Evolutionary conservation across 2,797 vertebrate species (phyloP), one percentile per base, ranked within the genome.

Genomic region (Gouania willdenowi): DNA sequence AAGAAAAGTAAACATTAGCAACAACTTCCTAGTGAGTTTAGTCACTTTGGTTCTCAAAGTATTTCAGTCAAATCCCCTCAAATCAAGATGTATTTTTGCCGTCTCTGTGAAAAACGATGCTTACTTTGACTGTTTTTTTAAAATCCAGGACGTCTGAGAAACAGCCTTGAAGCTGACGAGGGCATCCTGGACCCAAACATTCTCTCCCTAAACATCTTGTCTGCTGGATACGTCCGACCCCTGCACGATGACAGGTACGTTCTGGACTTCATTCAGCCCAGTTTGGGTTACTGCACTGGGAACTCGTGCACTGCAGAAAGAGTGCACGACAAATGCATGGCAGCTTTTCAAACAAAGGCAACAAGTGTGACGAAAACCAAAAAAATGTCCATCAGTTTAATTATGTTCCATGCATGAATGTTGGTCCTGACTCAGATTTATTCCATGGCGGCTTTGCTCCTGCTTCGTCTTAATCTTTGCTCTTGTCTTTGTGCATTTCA

Each of bases 181-280:
- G 92, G 91, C 26, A 87, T 95, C 65, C 90, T 97, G 0, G 97
- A 99, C 65, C 97, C 94, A 37, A 98, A 95, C 73, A 97, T 99
- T 58, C 76, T 99, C 9, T 99, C 97, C 13, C 90, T 98, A 62
- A 98, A 98, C 78, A 97, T 98, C 70, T 84, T 98, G 8, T 94
- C 92, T 2, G 88, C 92, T 0, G 93, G 93, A 13, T 93, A 94
- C 45, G 84, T 93, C 52, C 85, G 83, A 17, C 95, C 97, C 2
- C 71, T 90, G 51, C 92, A 91, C 33, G 96, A 98, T 0, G 97
- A 99, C 87, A 90, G 94, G 97, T 97, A 84, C 17, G 90, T 86
- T 34, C 29, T 8, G 8, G 2, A 16, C 16, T 4, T n/a, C 6
- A 30, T 11, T 13, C 20, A 40, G 19, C 6, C n/a, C 9, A 13